Base-by-base conservation (phyloP, 2,113 vertebrate genomes). In the Hemibagrus wyckioides region DNA sequence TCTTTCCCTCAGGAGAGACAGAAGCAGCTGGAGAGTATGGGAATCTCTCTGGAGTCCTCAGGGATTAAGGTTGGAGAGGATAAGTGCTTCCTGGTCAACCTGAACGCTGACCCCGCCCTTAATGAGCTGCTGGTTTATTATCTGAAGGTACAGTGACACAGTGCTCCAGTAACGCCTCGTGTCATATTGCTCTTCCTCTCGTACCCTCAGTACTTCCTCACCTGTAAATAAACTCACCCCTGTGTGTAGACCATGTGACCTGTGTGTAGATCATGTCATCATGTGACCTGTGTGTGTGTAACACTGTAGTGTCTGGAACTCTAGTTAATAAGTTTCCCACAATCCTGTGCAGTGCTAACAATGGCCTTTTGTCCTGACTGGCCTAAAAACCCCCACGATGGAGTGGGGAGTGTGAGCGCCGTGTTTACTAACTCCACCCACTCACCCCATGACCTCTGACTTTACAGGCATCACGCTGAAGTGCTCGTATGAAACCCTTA, bases 21-120 rank as follows among this genome's bases (percentile, higher is more conserved):
- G 85, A 97, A 95, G 80, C 98, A 99, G 88, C 93, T 99, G n/a
- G 98, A 99, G 91, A 99, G 98, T 91, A 98, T 99, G 98, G 98
- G 98, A 8, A 99, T 99, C 92, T 99, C 98, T 85, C 94, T 99
- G 4, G 98, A 99, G 92, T 97, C 96, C 0, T 99, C 98, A 11
- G 98, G 98, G n/a, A 99, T 99, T 90, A 99, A 99, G 92, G 97
- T 99, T 84, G 97, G 98, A 4, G 98, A 99, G 88, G 98, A 99
- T 92, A 99, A 99, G 87, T 97, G 97, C 92, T 99, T 98, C 86
- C 93, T 99, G 79, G 98, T 99, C 89, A 99, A 99, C 92, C 94
- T 99, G 84, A 99, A 99, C 23, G 98, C 98, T 0, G 98, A 99
- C 88, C 98, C 98, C 82, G 98, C 98, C 0, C 96, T 99, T 54